Evolutionary conservation across 2,888 invertebrate genomes (phyloP), one percentile per base, ranked within the genome.

Genomic region (Notocelia uddmanniana): DNA sequence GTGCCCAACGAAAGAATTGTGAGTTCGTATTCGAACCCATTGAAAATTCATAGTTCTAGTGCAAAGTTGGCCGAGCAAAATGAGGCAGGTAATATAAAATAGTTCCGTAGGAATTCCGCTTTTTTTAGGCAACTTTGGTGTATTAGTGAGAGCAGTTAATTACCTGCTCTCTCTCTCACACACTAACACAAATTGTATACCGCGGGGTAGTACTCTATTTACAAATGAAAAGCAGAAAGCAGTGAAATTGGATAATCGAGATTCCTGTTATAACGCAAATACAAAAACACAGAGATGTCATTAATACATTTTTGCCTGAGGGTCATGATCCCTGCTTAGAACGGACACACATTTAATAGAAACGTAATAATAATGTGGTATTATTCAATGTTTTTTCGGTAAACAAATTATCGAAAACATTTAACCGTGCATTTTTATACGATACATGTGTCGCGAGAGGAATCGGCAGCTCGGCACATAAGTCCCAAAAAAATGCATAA

Each of bases 11-110:
- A 58, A 69, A 57, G 19, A 62, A 48, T 45, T 21, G 6, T n/a
- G n/a, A n/a, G n/a, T 57, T 48, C 23, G 26, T 54, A 68, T 62
- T 60, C 31, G 41, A 52, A n/a, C 54, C 60, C 45, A 58, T 66
- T 70, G 52, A 26, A 70, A 70, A 70, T 70, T 59, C 64, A 70
- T 66, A 52, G 63, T 34, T 48, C 64, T 41, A 10, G 23, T 41
- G 26, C 41, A 31, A 37, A 64, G 23, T 21, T 68, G 34, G 23
- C 19, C 9, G 31, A 63, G 45, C 50, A 50, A 64, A 58, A 58
- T 9, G 55, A 54, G 6, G 1, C 18, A n/a, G 34, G 19, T 50
- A 41, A 11, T 23, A 21, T 2, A 59, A 15, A 2, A 41, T 13
- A 48, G 48, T 62, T 62, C 48, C 48, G 48, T 31, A 31, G 45